Conservation (phyloP, 2,113 vertebrate genomes). For the Martes martes region DNA sequence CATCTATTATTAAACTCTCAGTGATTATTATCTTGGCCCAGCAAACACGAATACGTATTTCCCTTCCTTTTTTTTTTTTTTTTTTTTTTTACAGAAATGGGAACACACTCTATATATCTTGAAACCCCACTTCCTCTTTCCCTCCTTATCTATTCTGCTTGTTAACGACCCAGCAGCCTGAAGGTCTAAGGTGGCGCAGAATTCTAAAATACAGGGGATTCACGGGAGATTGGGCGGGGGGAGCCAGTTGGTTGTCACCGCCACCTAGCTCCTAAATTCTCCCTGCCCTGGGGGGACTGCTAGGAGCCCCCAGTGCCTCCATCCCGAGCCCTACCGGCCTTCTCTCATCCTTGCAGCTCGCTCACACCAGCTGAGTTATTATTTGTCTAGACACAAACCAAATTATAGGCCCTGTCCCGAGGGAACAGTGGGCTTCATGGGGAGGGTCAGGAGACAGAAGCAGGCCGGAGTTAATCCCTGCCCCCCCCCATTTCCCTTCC, state of each 20-base stretch:
- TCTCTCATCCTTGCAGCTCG: not conserved
- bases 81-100: constrained; percentile 35
- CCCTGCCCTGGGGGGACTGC: not conserved
- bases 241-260: not conserved
- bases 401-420: constrained; percentile 67
- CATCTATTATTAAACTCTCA: constrained; percentile 66
- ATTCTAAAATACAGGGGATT: not conserved
- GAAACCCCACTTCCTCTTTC: not conserved
- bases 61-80: not conserved
- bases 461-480: not conserved
- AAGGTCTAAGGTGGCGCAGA: not conserved
- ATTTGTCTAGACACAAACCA: constrained; percentile 77
- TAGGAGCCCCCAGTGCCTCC: not conserved
- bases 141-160: not conserved
- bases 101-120: not conserved
- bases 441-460: constrained; percentile 43
- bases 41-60: constrained; percentile 47
- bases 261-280: not conserved
- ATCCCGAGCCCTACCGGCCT: not conserved
- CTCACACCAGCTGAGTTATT: constrained; percentile 69
- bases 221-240: rapidly evolving
- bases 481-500: not conserved
- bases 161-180: not conserved
- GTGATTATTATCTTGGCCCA: constrained; percentile 61
- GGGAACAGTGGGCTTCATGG: constrained; percentile 58